Percentiles rank a stretch among this genome's conserved stretches.
These are phyloP conservation scores for Thera obeliscata DNA, from an alignment of 2,888 invertebrate species.

Conservation along the genomic window DNA sequence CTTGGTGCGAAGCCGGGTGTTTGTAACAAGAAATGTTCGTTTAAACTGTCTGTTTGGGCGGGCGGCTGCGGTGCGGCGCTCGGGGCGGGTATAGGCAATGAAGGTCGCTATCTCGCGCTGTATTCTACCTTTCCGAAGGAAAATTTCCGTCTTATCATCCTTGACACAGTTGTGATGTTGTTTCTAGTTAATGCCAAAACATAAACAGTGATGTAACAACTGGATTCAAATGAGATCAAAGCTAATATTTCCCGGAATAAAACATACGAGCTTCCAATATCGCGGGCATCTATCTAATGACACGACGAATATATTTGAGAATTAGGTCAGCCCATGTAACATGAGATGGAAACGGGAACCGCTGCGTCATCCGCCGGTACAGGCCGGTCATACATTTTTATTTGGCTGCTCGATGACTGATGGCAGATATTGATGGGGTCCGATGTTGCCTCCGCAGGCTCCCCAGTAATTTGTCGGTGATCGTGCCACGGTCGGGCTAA, in stretches of 20 bases:
- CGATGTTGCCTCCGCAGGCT: constrained; percentile 58
- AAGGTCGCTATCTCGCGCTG: constrained; percentile 38
- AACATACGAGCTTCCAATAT: constrained; percentile 18
- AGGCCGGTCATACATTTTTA: constrained; percentile 73
- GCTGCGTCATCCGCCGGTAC: constrained; percentile 60
- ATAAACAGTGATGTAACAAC: constrained; percentile 25
- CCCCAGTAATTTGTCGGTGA: constrained; percentile 63
- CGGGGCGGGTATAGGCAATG: constrained; percentile 33
- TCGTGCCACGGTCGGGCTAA: constrained; percentile 61
- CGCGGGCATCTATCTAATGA: constrained; percentile 43
- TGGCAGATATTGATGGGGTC: constrained; percentile 80
- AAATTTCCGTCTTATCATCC: constrained; percentile 69
- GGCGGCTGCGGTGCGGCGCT: constrained; percentile 32
- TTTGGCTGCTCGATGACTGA: constrained; percentile 74
- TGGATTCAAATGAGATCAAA: constrained; percentile 10
- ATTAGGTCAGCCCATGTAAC: constrained; percentile 74
- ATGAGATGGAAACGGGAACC: constrained; percentile 61
- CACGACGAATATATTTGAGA: constrained; percentile 52
- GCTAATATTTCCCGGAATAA: constrained; percentile 19
- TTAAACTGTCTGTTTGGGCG: constrained; percentile 44
- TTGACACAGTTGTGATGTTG: constrained; percentile 60
- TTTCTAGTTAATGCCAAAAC: constrained; percentile 39
- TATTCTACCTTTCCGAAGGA: constrained; percentile 58
- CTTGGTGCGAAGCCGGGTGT: constrained; percentile 39
- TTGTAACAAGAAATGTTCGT: constrained; percentile 46